phyloP scores from a whole-genome alignment of 2,888 invertebrate species.

The Mesochorus sp. region DNA sequence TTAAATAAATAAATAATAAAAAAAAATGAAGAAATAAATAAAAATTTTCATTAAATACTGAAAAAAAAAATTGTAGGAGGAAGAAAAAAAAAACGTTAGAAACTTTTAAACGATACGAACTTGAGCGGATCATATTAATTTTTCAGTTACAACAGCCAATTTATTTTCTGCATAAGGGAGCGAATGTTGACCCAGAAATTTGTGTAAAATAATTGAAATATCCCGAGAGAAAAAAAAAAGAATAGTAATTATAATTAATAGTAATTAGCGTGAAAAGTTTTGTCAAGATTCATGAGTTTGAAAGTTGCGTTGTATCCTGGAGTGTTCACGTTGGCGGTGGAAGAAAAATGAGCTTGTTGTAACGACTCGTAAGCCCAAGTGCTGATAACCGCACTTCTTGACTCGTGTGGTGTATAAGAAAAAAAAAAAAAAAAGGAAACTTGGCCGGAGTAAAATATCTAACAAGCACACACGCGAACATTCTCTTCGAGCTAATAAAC shows the following conservation, averaged over 20 bases:
- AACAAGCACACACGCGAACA: neutral
- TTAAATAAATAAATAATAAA: neutral
- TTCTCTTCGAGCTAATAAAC: constrained; percentile 22
- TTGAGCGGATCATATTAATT: too few species aligned
- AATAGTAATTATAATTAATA: too few species aligned
- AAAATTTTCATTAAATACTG: too few species aligned
- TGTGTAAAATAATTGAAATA: too few species aligned
- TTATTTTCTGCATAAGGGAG: too few species aligned
- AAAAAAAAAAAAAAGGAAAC: neutral
- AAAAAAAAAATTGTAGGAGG: neutral
- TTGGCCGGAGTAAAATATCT: neutral
- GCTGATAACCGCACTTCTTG: neutral
- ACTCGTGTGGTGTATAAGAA: neutral
- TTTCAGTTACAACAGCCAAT: too few species aligned
- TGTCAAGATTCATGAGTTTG: neutral
- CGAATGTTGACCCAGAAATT: too few species aligned
- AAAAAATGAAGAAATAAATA: neutral
- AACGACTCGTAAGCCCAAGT: constrained; percentile 3
- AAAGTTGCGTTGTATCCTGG: neutral
- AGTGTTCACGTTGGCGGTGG: neutral
- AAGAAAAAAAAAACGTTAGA: constrained; percentile 13
- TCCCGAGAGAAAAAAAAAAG: neutral
- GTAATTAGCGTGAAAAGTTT: too few species aligned
- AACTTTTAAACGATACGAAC: constrained; percentile 11
- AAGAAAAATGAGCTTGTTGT: neutral